Conservation (phyloP, 2,797 vertebrate species). For the Acipenser transmontanus region DNA sequence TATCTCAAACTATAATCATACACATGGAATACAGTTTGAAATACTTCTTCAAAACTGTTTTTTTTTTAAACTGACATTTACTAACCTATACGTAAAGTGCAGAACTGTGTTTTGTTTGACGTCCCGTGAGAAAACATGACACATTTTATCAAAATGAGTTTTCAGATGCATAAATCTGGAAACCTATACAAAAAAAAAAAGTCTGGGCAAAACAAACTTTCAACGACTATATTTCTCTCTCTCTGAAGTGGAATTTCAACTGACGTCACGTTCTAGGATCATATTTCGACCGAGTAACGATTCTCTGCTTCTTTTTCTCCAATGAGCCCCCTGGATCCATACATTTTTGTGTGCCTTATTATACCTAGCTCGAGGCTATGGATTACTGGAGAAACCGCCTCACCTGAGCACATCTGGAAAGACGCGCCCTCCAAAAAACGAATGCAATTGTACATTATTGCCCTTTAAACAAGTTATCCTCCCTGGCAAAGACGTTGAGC, state of each 20-base stretch:
- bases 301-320: constrained; percentile 44
- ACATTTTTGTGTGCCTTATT: constrained; percentile 5
- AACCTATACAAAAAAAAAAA: not conserved
- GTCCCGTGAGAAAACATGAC: too few species aligned
- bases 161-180: too few species aligned
- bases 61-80: too few species aligned
- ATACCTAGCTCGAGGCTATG: constrained; percentile 24
- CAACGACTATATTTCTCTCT: constrained; percentile 7
- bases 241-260: constrained; percentile 26
- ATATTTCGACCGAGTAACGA: constrained; percentile 25
- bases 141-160: too few species aligned
- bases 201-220: not conserved
- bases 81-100: too few species aligned
- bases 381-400: constrained; percentile 26
- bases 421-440: not conserved
- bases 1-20: too few species aligned
- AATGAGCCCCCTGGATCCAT: constrained; percentile 57
- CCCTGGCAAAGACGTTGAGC: too few species aligned
- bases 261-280: constrained; percentile 32
- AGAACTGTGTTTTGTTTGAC: too few species aligned
- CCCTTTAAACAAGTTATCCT: too few species aligned
- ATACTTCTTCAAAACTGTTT: too few species aligned
- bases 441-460: constrained; percentile 1
- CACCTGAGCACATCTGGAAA: constrained; percentile 38
- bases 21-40: too few species aligned